Percentiles rank a stretch among this genome's conserved stretches.
These are phyloP conservation scores for Fringilla coelebs DNA, from an alignment of 2,797 vertebrate species.

Conservation along the genomic window DNA sequence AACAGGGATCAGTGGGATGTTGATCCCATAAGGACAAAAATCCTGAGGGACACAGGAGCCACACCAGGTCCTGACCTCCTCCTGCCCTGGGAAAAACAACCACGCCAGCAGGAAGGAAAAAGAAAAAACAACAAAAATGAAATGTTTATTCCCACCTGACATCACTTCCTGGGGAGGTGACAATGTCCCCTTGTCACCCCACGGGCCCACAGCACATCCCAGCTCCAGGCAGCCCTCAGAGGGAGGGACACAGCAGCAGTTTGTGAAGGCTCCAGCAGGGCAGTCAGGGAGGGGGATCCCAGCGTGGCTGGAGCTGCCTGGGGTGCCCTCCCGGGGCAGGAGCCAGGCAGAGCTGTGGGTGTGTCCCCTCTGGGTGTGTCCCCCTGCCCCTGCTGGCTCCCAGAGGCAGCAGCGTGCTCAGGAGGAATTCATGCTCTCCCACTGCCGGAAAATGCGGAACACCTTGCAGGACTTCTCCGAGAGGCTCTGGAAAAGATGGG, in stretches of 20 bases:
- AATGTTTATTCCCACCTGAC: conserved; percentile 64
- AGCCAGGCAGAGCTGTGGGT: rapidly evolving
- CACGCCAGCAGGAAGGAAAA: background rate
- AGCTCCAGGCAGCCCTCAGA: rapidly evolving
- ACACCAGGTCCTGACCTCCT: background rate
- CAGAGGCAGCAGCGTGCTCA: conserved; percentile 49
- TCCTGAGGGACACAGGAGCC: rapidly evolving
- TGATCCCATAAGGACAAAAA: rapidly evolving
- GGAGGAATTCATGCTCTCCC: conserved; percentile 82
- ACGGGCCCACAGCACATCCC: rapidly evolving
- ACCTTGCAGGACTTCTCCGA: conserved; percentile 91
- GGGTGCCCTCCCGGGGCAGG: too few relatives aligned
- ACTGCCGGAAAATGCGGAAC: conserved; percentile 92
- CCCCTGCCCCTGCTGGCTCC: background rate
- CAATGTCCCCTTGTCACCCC: rapidly evolving
- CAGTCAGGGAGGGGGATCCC: background rate
- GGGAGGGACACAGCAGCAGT: background rate
- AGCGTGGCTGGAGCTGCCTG: too few relatives aligned
- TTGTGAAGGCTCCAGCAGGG: background rate
- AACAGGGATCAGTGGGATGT: rapidly evolving
- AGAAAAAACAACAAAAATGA: background rate
- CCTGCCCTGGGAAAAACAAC: rapidly evolving
- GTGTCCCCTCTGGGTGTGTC: background rate
- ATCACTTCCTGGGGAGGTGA: background rate
- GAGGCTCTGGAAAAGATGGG: conserved; percentile 72